Conservation (phyloP, 2,797 vertebrate genomes). For the Helostoma temminkii region DNA sequence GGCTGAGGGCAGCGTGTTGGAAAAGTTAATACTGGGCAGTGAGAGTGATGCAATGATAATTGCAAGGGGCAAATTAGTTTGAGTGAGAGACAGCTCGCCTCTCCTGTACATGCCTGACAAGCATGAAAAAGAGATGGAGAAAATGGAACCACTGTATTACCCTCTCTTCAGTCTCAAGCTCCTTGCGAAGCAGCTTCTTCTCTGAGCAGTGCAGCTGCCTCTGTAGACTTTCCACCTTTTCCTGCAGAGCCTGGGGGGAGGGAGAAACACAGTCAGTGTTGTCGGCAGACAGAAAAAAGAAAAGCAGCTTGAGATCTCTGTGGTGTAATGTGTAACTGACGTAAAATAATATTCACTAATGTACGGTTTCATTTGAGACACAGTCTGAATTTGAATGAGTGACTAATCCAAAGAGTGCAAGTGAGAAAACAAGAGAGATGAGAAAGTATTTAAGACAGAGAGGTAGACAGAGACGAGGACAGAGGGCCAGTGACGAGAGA, state of each 20-base stretch:
- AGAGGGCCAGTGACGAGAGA: constrained; percentile 36
- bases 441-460: constrained; percentile 14
- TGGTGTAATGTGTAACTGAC: constrained; percentile 27
- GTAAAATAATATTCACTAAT: constrained; percentile 38
- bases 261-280: constrained; percentile 40
- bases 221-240: constrained; percentile 86
- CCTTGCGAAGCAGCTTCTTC: constrained; percentile 88
- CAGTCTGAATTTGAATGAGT: constrained; percentile 4
- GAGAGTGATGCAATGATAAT: constrained; percentile 39
- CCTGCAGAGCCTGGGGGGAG: constrained; percentile 88
- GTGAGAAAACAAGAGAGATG: constrained; percentile 38
- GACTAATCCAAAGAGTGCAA: not conserved
- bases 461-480: constrained; percentile 13
- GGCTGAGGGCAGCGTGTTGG: constrained; percentile 25
- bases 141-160: constrained; percentile 74
- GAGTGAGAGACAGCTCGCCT: constrained; percentile 16
- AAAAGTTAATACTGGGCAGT: constrained; percentile 2
- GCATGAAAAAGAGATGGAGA: constrained; percentile 20
- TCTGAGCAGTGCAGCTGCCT: constrained; percentile 82
- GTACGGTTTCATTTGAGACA: constrained; percentile 19
- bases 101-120: constrained; percentile 20
- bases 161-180: constrained; percentile 91
- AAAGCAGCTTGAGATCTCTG: constrained; percentile 24
- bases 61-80: constrained; percentile 28
- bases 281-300: constrained; percentile 29